Percentiles rank a stretch among this genome's conserved stretches.
phyloP scores from a whole-genome alignment of 2,888 invertebrate species.

The Nephrotoma guestfalica region DNA sequence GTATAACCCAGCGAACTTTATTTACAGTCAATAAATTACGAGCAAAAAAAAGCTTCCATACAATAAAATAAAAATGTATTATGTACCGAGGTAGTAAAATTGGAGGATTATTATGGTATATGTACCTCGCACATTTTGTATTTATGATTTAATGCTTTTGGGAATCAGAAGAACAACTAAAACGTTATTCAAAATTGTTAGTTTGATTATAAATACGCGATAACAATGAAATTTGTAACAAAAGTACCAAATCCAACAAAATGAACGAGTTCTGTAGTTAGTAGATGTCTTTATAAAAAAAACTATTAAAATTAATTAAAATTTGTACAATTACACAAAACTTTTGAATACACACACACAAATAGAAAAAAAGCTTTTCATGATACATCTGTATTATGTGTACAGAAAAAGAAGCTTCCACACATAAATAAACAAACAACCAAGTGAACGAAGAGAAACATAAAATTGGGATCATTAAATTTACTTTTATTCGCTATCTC shows the following conservation, averaged over 20 bases:
- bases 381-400: background rate
- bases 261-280: no score
- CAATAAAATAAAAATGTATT: background rate
- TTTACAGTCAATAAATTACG: background rate
- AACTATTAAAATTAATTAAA: background rate
- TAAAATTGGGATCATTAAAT: background rate
- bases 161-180: no score
- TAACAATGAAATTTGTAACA: background rate
- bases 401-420: background rate
- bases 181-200: no score
- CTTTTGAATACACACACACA: background rate
- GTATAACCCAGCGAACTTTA: background rate
- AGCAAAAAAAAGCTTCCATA: background rate
- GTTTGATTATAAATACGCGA: background rate
- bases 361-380: background rate
- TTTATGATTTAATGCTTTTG: no score
- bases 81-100: background rate
- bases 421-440: background rate
- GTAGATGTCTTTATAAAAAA: background rate
- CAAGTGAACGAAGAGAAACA: background rate
- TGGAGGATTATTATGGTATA: background rate
- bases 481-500: background rate
- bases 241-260: background rate
- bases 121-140: no score
- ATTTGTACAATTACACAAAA: background rate